These are phyloP conservation scores for Anastrepha obliqua DNA, from an alignment of 1,140 invertebrate species.

Conservation along the genomic window DNA sequence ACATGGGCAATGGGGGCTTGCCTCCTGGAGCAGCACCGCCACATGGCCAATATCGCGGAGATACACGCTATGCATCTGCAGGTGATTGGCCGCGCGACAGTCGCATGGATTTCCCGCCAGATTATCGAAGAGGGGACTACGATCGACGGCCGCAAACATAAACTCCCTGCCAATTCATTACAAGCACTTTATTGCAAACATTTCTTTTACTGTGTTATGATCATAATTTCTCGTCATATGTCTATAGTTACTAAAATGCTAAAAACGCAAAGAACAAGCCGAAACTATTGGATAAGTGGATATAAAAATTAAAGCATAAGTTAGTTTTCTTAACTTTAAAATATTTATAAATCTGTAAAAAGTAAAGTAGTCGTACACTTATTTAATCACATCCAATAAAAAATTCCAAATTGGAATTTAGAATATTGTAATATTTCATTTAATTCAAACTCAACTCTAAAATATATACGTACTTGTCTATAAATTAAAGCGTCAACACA, in stretches of 20 bases:
- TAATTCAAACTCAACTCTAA: neutral
- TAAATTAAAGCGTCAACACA: neutral
- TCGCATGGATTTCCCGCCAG: conserved; percentile 76
- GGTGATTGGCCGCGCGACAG: conserved; percentile 71
- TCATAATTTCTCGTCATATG: conserved; percentile 47
- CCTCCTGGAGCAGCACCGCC: conserved; percentile 60
- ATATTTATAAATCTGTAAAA: conserved; percentile 37
- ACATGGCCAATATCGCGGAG: conserved; percentile 58
- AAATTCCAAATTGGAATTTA: conserved; percentile 26
- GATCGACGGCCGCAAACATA: conserved; percentile 63
- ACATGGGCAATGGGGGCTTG: conserved; percentile 67
- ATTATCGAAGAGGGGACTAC: conserved; percentile 77
- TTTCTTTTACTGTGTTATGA: conserved; percentile 50
- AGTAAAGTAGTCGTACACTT: conserved; percentile 4
- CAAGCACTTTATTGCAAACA: conserved; percentile 38
- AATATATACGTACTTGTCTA: neutral
- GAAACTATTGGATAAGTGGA: conserved; percentile 19
- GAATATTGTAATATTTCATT: neutral
- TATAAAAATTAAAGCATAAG: conserved; percentile 6
- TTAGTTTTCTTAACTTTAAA: conserved; percentile 7
- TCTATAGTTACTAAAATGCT: conserved; percentile 50
- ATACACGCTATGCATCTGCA: conserved; percentile 64
- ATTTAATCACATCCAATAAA: neutral
- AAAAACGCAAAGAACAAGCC: conserved; percentile 23
- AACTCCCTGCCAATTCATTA: conserved; percentile 3